phyloP scores from a whole-genome alignment of 2,113 vertebrate species.

The Thinocorus orbignyianus region DNA sequence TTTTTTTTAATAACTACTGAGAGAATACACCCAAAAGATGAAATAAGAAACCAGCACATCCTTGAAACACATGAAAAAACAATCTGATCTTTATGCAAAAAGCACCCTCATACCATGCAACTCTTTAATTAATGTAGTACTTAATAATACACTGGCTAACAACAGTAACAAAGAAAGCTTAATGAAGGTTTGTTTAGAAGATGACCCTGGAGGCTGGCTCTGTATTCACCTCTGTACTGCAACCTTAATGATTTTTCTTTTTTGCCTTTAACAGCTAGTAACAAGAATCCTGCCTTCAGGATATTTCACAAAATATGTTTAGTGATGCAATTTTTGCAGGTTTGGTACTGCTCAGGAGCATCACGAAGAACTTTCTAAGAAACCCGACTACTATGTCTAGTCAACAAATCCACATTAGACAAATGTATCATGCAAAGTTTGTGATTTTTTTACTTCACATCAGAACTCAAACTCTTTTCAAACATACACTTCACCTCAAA shows the following conservation, averaged over 20 bases:
- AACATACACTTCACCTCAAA: neutral
- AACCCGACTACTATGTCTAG: neutral
- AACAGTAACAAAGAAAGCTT: conserved; percentile 17
- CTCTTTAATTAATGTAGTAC: conserved; percentile 11
- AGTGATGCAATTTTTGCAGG: neutral
- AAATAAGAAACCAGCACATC: neutral
- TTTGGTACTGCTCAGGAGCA: neutral
- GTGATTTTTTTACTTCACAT: neutral
- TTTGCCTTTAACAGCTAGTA: neutral
- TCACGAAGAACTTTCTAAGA: conserved; percentile 4
- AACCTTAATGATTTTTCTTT: neutral
- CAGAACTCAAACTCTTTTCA: neutral
- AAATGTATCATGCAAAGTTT: neutral
- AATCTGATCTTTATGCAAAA: conserved; percentile 8
- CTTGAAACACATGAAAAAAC: neutral
- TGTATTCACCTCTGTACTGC: neutral
- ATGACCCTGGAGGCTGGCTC: neutral
- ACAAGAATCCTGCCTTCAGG: conserved; percentile 23
- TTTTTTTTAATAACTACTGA: neutral
- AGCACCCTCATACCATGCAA: neutral
- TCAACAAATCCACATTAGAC: neutral
- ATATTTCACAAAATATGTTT: neutral
- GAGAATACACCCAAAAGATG: neutral
- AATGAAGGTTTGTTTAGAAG: conserved; percentile 31
- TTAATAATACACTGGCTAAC: conserved; percentile 35